Evolutionary conservation across 2,113 vertebrate species (phyloP).

Genomic region (Mormyrus iriodes): DNA sequence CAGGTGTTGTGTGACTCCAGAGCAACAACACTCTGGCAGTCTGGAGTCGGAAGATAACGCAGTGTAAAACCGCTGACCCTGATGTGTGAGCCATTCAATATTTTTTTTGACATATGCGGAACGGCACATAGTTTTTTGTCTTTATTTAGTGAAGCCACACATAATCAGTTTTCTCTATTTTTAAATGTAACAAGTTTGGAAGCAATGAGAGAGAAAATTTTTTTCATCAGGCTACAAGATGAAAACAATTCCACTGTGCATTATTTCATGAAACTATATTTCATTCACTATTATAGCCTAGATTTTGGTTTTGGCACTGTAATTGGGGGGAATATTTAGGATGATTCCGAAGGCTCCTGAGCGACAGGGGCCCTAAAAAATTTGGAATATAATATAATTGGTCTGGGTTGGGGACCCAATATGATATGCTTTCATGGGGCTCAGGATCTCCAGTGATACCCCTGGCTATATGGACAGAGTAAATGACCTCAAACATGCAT

Average conservation of each 20-base stretch:
- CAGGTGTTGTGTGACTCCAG: slow-evolving; percentile 46
- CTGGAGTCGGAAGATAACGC: slow-evolving; percentile 51
- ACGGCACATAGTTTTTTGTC: not conserved
- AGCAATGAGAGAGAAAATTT: not conserved
- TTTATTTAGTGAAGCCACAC: not conserved
- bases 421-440: not conserved
- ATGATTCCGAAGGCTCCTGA: not conserved
- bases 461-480: not conserved
- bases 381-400: not conserved
- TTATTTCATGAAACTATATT: not conserved
- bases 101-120: not conserved
- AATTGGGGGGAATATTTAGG: not conserved
- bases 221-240: slow-evolving; percentile 14
- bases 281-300: not conserved
- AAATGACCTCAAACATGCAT: not conserved
- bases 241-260: not conserved
- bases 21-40: slow-evolving; percentile 51
- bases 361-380: too few species aligned
- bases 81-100: slow-evolving; percentile 41
- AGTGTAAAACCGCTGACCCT: slow-evolving; percentile 45
- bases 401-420: not conserved
- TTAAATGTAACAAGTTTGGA: not conserved
- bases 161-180: not conserved
- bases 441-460: not conserved
- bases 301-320: slow-evolving; percentile 5